Base-by-base conservation (phyloP, 2,888 invertebrate genomes). In the Scrobipalpa costella region DNA sequence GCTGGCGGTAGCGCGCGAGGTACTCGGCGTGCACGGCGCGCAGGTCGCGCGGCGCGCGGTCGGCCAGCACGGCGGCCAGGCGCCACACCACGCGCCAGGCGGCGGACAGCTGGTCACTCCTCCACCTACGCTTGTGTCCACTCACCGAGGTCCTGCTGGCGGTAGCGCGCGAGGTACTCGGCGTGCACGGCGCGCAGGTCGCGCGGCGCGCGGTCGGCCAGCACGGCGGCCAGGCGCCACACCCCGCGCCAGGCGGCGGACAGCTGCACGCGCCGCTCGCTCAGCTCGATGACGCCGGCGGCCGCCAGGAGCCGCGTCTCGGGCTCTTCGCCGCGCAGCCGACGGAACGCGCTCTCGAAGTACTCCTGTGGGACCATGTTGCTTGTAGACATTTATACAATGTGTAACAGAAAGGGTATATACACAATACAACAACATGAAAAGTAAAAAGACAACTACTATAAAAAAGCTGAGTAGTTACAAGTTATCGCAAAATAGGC, bases 21-120 rank as follows among this genome's bases (percentile, higher is more conserved):
- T 86, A 90, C 68, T 87, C 85, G 1, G 74, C 27, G 59, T 74
- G 81, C 1, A 90, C n/a, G n/a, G n/a, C n/a, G n/a, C n/a, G n/a
- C n/a, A n/a, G n/a, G n/a, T n/a, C n/a, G n/a, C n/a, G n/a, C 13
- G 86, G 76, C 2, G 67, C 55, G 3, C 67, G 38, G 33, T 85
- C 85, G 0, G 82, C 73, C n/a, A 91, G 66, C 9, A 89, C 71
- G 67, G 81, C 83, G 13, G 88, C 86, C 13, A 89, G 69, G 1
- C 89, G 82, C 88, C 88, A 90, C 64, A 88, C 82, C 0, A 78
- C 72, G 50, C 90, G 85, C 90, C 90, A 90, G 0, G 70, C 67
- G 0, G n/a, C n/a, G n/a, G n/a, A n/a, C n/a, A n/a, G n/a, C n/a
- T n/a, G n/a, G n/a, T n/a, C n/a, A n/a, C n/a, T n/a, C n/a, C n/a